Conservation (phyloP, 2,113 vertebrate genomes). For the Pogonocichla stellata region DNA sequence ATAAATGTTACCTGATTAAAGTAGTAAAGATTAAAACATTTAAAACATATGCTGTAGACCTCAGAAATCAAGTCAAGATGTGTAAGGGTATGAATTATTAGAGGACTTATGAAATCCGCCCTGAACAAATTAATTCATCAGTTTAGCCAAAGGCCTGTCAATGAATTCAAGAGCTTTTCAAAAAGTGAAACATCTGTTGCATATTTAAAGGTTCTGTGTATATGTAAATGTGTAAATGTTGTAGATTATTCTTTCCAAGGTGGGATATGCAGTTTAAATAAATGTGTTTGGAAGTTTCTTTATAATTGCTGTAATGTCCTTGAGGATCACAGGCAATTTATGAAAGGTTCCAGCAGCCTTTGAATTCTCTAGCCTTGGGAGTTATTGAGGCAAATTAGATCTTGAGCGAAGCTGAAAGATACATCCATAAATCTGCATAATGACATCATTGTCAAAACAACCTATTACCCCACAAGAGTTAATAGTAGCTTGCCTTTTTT, state of each 20-base stretch:
- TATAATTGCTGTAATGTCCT: slow-evolving; percentile 54
- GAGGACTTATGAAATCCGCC: slow-evolving; percentile 77
- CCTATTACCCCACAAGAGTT: background rate
- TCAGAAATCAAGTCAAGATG: slow-evolving; percentile 81
- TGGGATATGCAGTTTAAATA: slow-evolving; percentile 53
- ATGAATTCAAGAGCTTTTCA: slow-evolving; percentile 75
- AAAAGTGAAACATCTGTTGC: slow-evolving; percentile 79
- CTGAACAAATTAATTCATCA: slow-evolving; percentile 81
- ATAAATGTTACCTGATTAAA: slow-evolving; percentile 80
- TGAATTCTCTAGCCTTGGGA: background rate
- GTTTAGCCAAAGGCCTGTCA: slow-evolving; percentile 76
- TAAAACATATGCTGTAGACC: slow-evolving; percentile 77
- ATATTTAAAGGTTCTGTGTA: slow-evolving; percentile 73
- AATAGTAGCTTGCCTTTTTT: background rate
- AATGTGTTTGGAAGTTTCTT: slow-evolving; percentile 57
- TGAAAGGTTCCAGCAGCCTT: slow-evolving; percentile 15
- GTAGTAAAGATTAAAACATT: slow-evolving; percentile 78
- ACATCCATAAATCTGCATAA: slow-evolving; percentile 8
- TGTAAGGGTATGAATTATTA: slow-evolving; percentile 80
- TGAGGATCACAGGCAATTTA: slow-evolving; percentile 28
- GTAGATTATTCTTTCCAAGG: slow-evolving; percentile 62
- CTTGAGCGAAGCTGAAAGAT: slow-evolving; percentile 8
- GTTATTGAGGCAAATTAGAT: slow-evolving; percentile 38
- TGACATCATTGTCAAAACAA: slow-evolving; percentile 20
- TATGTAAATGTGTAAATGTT: slow-evolving; percentile 63